Conservation (phyloP, 2,113 vertebrate species). For the Bombycilla garrulus region DNA sequence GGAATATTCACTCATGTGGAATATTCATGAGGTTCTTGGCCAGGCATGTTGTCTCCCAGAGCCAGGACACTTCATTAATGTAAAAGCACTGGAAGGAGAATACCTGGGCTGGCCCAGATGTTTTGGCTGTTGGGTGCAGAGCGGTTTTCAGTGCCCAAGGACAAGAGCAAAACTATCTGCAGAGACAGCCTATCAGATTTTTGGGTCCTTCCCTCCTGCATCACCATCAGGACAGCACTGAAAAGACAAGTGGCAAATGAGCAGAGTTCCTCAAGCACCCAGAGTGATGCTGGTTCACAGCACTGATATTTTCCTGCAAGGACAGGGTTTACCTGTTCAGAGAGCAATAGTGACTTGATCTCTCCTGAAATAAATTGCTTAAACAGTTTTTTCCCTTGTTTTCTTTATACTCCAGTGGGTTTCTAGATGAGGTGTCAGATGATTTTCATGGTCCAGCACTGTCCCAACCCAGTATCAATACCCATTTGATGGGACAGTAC, state of each 20-base stretch:
- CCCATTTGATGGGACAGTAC: not conserved
- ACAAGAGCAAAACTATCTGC: not conserved
- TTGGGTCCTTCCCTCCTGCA: not conserved
- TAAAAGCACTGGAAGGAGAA: not conserved
- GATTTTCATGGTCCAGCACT: not conserved
- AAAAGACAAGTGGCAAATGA: not conserved
- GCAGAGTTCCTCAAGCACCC: not conserved
- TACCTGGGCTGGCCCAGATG: not conserved
- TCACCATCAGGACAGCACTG: not conserved
- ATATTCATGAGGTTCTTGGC: not conserved
- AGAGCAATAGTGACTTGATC: not conserved
- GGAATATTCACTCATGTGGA: not conserved
- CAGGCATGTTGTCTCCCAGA: accelerated
- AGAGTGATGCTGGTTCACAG: not conserved
- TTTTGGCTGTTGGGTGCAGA: not conserved
- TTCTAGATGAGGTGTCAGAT: not conserved
- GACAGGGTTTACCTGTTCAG: not conserved
- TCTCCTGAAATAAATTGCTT: not conserved
- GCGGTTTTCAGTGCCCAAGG: not conserved
- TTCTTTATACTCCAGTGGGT: not conserved
- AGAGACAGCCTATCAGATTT: not conserved
- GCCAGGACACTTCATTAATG: not conserved
- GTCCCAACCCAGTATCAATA: not conserved
- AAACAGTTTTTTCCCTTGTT: not conserved
- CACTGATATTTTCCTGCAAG: not conserved